A percentile compares a stretch with the other conserved stretches of the same genome.
These are phyloP conservation scores for Drosophila fulvimacula DNA, from an alignment of 2,888 invertebrate genomes.

Conservation along the genomic window DNA sequence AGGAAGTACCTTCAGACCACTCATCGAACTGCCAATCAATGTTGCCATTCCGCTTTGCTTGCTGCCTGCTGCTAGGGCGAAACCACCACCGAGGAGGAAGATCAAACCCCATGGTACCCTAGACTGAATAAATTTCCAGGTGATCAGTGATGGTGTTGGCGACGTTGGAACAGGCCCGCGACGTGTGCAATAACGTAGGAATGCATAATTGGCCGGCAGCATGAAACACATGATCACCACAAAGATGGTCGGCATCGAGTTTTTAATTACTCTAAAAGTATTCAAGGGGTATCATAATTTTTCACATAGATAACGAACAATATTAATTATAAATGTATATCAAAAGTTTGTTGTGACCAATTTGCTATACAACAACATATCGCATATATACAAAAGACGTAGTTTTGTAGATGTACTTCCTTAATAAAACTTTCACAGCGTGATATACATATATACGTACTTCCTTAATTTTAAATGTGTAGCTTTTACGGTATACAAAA, in stretches of 20 bases:
- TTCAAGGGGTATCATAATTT: neutral
- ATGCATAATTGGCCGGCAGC: constrained; percentile 92
- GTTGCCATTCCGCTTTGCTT: constrained; percentile 91
- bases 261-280: constrained; percentile 88
- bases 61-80: constrained; percentile 95
- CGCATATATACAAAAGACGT: too few species aligned
- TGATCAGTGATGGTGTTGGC: constrained; percentile 90
- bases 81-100: constrained; percentile 94
- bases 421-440: too few species aligned
- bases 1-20: constrained; percentile 88
- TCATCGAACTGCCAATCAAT: constrained; percentile 90
- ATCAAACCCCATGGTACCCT: constrained; percentile 96
- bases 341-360: neutral
- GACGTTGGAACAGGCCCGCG: constrained; percentile 85
- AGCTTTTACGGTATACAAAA: too few species aligned
- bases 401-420: too few species aligned
- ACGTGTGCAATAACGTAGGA: constrained; percentile 88
- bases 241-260: constrained; percentile 93
- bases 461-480: too few species aligned
- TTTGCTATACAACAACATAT: too few species aligned
- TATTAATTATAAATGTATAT: too few species aligned
- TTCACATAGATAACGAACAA: neutral
- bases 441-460: too few species aligned
- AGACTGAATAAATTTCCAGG: constrained; percentile 93
- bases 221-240: constrained; percentile 93